Percentiles rank a stretch among this genome's conserved stretches.
These are phyloP conservation scores for Cryptotis parvus DNA, from an alignment of 2,113 vertebrate genomes.

Conservation along the genomic window DNA sequence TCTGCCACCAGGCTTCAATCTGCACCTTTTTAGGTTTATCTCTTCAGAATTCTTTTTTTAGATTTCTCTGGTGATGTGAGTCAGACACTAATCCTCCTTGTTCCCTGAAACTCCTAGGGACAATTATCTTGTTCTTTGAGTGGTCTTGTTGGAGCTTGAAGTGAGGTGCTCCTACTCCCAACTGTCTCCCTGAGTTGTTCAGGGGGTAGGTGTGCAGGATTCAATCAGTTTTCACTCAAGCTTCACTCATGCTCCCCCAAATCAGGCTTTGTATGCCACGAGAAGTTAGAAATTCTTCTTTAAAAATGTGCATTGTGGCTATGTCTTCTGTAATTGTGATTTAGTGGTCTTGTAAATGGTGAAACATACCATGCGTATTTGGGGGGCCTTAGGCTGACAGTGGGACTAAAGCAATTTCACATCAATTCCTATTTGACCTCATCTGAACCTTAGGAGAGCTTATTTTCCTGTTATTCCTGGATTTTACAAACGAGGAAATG, in stretches of 20 bases:
- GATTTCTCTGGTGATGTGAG: neutral
- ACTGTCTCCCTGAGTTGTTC: neutral
- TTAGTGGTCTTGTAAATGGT: neutral
- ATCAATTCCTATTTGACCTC: neutral
- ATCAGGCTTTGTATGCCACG: neutral
- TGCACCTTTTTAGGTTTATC: neutral
- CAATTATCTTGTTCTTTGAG: neutral
- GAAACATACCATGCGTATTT: neutral
- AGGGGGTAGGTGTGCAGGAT: too few relatives aligned
- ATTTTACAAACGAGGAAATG: neutral
- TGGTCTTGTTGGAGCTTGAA: neutral
- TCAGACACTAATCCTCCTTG: neutral
- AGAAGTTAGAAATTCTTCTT: neutral
- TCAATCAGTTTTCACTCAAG: neutral
- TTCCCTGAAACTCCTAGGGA: neutral
- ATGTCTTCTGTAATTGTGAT: too few relatives aligned
- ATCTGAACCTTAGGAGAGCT: neutral
- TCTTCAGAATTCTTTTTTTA: conserved; percentile 9
- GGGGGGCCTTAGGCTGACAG: neutral
- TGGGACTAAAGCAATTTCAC: neutral
- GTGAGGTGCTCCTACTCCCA: neutral
- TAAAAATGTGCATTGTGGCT: neutral
- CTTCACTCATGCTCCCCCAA: neutral
- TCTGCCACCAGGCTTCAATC: neutral
- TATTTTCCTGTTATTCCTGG: neutral